These are phyloP conservation scores for Falcunculus frontatus DNA, from an alignment of 2,113 vertebrate species.

Conservation along the genomic window DNA sequence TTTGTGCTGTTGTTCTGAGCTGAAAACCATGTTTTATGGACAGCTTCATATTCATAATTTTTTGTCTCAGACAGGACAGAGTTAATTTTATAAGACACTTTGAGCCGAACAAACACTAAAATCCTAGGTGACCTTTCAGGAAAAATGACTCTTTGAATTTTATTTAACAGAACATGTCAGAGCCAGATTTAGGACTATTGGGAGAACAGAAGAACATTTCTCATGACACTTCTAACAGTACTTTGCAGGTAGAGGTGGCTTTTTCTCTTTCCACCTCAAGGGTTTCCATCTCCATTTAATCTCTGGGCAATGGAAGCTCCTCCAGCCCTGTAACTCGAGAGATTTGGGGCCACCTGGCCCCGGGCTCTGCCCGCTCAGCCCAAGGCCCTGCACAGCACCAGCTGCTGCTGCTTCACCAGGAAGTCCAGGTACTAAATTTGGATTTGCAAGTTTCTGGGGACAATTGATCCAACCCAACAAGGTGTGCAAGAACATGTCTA, in stretches of 20 bases:
- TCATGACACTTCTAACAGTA: neutral
- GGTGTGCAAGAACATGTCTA: neutral
- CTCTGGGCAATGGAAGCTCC: neutral
- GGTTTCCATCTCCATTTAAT: neutral
- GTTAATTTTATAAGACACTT: slow-evolving; percentile 1
- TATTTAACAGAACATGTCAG: neutral
- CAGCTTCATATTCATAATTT: neutral
- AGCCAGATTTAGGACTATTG: neutral
- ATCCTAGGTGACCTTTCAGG: neutral
- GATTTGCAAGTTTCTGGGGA: neutral
- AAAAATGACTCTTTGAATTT: neutral
- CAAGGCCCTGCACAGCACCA: no score
- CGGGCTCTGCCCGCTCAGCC: neutral
- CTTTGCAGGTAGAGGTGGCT: neutral
- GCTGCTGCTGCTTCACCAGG: neutral
- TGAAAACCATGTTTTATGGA: slow-evolving; percentile 14
- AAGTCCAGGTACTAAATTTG: neutral
- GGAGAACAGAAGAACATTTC: neutral
- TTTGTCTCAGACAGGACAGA: neutral
- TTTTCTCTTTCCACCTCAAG: neutral
- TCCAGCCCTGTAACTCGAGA: neutral
- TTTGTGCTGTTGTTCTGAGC: neutral
- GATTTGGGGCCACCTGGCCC: no score
- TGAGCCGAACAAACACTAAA: neutral
- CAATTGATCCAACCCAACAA: neutral